A percentile compares a stretch with the other conserved stretches of the same genome.
phyloP scores from a whole-genome alignment of 2,113 vertebrate species.

The Petrocephalus zakoni region DNA sequence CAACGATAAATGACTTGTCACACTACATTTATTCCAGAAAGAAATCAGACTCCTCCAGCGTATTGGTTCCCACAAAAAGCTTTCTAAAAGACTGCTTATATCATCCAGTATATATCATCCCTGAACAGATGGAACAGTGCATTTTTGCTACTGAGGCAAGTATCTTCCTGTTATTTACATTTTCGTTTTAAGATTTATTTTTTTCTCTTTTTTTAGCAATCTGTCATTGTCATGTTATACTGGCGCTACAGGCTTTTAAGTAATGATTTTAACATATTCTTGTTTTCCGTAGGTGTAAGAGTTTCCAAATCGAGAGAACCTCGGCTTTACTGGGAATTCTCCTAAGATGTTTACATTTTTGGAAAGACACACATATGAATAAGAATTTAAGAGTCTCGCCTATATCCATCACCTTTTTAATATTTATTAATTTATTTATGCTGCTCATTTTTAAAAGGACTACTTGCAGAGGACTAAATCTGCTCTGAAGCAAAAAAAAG shows the following conservation, averaged over 20 bases:
- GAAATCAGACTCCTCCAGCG: slow-evolving; percentile 49
- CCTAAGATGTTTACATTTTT: slow-evolving; percentile 46
- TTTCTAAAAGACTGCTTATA: slow-evolving; percentile 58
- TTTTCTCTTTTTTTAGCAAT: background rate
- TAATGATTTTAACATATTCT: background rate
- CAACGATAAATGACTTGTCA: background rate
- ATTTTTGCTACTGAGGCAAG: slow-evolving; percentile 75
- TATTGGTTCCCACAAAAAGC: slow-evolving; percentile 42
- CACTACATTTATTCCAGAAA: slow-evolving; percentile 40
- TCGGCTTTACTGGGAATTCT: slow-evolving; percentile 22
- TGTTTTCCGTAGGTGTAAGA: slow-evolving; percentile 38
- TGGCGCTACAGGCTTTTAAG: background rate
- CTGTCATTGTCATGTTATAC: background rate
- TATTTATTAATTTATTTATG: slow-evolving; percentile 68
- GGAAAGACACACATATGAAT: slow-evolving; percentile 28
- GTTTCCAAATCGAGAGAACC: slow-evolving; percentile 31
- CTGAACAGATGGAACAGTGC: slow-evolving; percentile 60
- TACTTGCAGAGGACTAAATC: slow-evolving; percentile 28
- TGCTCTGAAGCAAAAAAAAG: slow-evolving; percentile 16
- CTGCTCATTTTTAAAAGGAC: slow-evolving; percentile 46
- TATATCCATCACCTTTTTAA: slow-evolving; percentile 34
- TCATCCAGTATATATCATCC: slow-evolving; percentile 63
- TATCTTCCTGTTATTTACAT: background rate
- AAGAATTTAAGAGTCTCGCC: slow-evolving; percentile 37
- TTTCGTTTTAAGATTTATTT: background rate